Percentiles rank a stretch among this genome's conserved stretches.
Conservation (phyloP, 2,888 invertebrate genomes). For the Cyaniris semiargus region DNA sequence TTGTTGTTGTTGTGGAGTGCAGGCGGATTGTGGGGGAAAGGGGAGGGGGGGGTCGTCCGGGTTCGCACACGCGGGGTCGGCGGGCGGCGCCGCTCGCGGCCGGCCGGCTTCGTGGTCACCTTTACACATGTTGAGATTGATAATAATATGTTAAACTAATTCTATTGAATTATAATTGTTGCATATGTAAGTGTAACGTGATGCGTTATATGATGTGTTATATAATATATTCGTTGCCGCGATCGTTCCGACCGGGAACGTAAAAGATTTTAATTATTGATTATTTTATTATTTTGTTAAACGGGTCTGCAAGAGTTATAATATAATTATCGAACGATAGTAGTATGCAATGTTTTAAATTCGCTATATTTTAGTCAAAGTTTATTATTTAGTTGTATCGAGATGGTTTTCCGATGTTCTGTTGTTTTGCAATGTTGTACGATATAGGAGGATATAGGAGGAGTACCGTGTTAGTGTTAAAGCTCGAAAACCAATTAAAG, state of each 20-base stretch:
- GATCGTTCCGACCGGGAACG: constrained; percentile 63
- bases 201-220: constrained; percentile 54
- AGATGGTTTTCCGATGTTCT: constrained; percentile 69
- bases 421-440: constrained; percentile 77
- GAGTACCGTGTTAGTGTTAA: constrained; percentile 77
- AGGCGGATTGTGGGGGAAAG: background rate
- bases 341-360: constrained; percentile 70
- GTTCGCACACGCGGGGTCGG: constrained; percentile 22
- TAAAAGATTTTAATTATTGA: constrained; percentile 65
- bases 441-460: constrained; percentile 70
- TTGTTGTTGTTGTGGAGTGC: constrained; percentile 17
- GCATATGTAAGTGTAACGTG: constrained; percentile 59
- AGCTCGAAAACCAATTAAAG: constrained; percentile 79
- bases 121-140: constrained; percentile 80
- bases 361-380: constrained; percentile 77
- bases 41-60: background rate
- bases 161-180: constrained; percentile 80
- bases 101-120: constrained; percentile 60
- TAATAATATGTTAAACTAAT: constrained; percentile 77
- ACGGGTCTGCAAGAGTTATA: constrained; percentile 74
- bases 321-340: constrained; percentile 55
- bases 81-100: constrained; percentile 41
- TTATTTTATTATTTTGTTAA: constrained; percentile 66
- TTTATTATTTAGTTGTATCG: constrained; percentile 67
- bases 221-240: constrained; percentile 60